Evolutionary conservation across 2,797 vertebrate genomes (phyloP), one percentile per base, ranked within the genome.

Genomic region (Myripristis murdjan): DNA sequence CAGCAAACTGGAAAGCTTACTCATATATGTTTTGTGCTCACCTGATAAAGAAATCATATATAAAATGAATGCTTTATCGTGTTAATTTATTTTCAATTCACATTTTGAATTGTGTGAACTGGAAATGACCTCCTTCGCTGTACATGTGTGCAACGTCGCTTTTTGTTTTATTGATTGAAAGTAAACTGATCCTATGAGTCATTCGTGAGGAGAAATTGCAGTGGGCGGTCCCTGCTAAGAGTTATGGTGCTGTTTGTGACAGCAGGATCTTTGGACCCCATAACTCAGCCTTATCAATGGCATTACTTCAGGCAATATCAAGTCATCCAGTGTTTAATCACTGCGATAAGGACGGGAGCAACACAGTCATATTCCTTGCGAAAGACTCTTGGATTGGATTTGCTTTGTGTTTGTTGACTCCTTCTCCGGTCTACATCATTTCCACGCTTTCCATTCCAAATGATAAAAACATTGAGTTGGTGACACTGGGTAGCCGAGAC

Each of bases 401-500:
- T 62, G 49, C 47, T 62, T 52, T 60, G 63, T 75, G 70, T 77
- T 81, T 75, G 72, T 70, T 74, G 72, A 66, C 56, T 65, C 20
- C 46, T 70, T 49, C 67, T 57, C 61, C 46, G 64, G 43, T 66
- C 68, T 77, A 16, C 58, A 73, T 83, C 65, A 64, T 61, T 73
- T 82, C 73, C 39, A 70, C 52, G 6, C 57, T 60, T 85, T 82
- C 67, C 70, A 81, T 81, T 84, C 80, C 79, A 77, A 78, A 86
- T 31, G 20, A 85, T 89, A 91, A 84, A 84, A 67, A n/a, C 11
- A 26, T 71, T 41, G 80, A 74, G 70, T 68, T 65, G 55, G 77
- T 85, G 75, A 84, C 84, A 91, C 58, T 60, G 58, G 63, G 82
- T 81, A 73, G 52, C 46, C 63, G 73, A 75, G 77, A 84, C 71